Evolutionary conservation across 64 coral and sea anemone species (phyloP), one percentile per base, ranked within the genome.

Genomic region (Platygyra sinensis): DNA sequence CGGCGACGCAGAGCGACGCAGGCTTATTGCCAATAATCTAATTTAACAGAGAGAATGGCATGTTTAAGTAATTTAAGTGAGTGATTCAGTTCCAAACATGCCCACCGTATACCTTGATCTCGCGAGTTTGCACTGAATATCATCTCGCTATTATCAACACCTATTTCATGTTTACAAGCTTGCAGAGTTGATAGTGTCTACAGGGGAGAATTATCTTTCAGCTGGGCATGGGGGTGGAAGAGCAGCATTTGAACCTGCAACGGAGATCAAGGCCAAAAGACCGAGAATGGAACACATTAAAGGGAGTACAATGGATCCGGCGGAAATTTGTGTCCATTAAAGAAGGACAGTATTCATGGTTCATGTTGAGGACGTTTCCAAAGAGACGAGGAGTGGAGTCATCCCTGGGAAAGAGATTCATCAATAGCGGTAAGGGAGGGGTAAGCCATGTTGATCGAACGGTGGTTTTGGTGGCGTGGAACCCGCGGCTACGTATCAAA

Each of bases 181-280:
- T 36, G 79, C 6, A 14, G 80, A 83, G 33, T 83, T 61, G 8
- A 20, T 67, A 8, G 16, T 83, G 61, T 29, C 69, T 8, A 42
- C 42, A 46, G 60, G 38, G 60, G 39, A 95, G 88, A 39, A 75
- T 50, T 39, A 77, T 36, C 36, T 27, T 69, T 27, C 87, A 9
- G 94, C 94, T 32, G 94, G 91, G 67, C n/a, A n/a, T n/a, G 94
- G 91, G 36, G 94, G 94, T 32, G 94, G 94, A 9, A 91, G 91
- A 16, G 94, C 87, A 33, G 33, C 24, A 14, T 55, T 91, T 3
- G 86, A 57, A 46, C 52, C 67, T 72, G 67, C 19, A 4, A 80
- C 28, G 94, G 94, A 25, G 94, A 96, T 60, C 75, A 80, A 30
- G 94, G 94, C 17, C 94, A 96, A 55, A 27, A 38, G 2, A 76